Percentiles rank a stretch among this genome's conserved stretches.
Conservation (phyloP, 2,888 invertebrate species). For the Drosophila anomalipes region DNA sequence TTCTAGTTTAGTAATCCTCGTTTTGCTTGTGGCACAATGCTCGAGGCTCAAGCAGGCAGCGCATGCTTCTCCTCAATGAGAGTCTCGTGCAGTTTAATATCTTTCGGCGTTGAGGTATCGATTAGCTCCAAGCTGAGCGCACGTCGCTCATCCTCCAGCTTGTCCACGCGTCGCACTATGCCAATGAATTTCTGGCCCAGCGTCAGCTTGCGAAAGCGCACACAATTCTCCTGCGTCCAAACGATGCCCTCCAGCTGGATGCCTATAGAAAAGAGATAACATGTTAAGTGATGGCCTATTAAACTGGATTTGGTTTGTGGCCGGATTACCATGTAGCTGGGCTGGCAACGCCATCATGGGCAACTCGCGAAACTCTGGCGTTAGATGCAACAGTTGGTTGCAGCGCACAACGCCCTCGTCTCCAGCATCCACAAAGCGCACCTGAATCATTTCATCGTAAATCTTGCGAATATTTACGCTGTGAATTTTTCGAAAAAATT, state of each 20-base stretch:
- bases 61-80: conserved; percentile 89
- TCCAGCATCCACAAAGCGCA: conserved; percentile 89
- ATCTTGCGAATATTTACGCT: conserved; percentile 87
- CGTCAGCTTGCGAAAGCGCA: conserved; percentile 90
- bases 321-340: conserved; percentile 86
- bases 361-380: conserved; percentile 87
- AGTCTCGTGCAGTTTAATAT: conserved; percentile 89
- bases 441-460: conserved; percentile 87
- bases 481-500: conserved; percentile 21
- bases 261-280: conserved; percentile 81
- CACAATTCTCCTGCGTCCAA: conserved; percentile 88
- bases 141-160: conserved; percentile 87
- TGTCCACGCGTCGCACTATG: conserved; percentile 88
- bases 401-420: conserved; percentile 87
- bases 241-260: conserved; percentile 86
- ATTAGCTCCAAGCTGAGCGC: conserved; percentile 89
- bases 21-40: conserved; percentile 10
- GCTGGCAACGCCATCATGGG: conserved; percentile 90
- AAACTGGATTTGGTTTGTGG: background rate
- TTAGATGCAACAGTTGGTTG: conserved; percentile 87
- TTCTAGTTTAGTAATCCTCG: conserved; percentile 11
- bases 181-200: conserved; percentile 90
- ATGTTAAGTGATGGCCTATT: background rate
- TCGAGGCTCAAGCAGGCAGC: conserved; percentile 29
- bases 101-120: conserved; percentile 89